Evolutionary conservation across 1,140 invertebrate species (phyloP), one percentile per base, ranked within the genome.

Genomic region (Heliothis virescens): DNA sequence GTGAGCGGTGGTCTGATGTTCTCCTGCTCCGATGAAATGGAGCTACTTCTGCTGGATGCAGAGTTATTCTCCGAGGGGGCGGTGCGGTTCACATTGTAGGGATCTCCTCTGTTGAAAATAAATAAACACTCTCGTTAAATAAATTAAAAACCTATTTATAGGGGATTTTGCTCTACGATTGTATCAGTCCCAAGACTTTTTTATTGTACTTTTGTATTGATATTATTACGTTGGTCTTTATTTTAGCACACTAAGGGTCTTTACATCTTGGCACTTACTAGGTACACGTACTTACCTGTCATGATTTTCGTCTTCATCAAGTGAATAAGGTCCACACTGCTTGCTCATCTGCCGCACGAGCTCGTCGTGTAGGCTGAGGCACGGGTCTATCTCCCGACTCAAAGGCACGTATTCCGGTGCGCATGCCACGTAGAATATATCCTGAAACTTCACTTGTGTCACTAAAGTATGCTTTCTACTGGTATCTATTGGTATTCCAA

Each of bases 361-460:
- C 73, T 94, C 92, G 85, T 93, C 92, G 79, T 92, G 92, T 62
- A 91, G 71, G n/a, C 83, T 85, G 9, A 91, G 84, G 74, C 90
- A 89, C 9, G 89, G 89, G 75, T 94, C 92, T 13, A 92, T 80
- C 34, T 94, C 93, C 9, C 92, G 87, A 15, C 82, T 86, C 52
- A 94, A 83, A 4, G 93, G 93, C n/a, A 94, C 86, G 84, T 94
- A 94, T 82, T 94, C 93, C 1, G 93, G 93, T 1, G 92, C 93
- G 79, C 92, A 94, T 59, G 93, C 93, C 65, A 94, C 92, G 87
- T 94, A 94, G 86, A 94, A 94, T 85, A 94, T 94, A 67, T 94
- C 93, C 93, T 94, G 73, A 5, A 84, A 82, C 48, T 52, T 53
- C 7, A 48, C 18, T 48, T 48, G 16, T 48, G 48, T 29, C 29